A percentile compares a stretch with the other conserved stretches of the same genome.
These are phyloP conservation scores for Oasisia sp. DNA, from an alignment of 2,888 invertebrate genomes.

Conservation along the genomic window DNA sequence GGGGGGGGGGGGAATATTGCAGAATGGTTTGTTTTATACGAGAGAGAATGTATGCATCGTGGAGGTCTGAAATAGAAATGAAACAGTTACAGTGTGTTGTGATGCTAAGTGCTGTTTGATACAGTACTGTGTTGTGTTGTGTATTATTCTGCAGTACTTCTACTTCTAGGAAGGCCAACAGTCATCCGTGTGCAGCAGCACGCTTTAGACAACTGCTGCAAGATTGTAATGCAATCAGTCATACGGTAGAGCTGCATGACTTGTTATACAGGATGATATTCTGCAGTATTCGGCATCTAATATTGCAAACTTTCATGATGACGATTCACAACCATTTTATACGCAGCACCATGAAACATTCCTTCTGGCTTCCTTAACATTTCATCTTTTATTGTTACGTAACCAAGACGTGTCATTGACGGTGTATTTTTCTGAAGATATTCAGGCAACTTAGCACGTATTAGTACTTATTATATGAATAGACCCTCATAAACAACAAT, in stretches of 20 bases:
- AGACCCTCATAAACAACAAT: no score
- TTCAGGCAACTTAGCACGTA: no score
- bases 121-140: not conserved
- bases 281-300: not conserved
- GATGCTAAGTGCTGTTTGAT: no score
- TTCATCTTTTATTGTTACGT: no score
- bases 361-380: no score
- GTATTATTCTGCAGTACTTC: not conserved
- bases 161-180: not conserved
- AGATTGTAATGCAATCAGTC: not conserved
- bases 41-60: not conserved
- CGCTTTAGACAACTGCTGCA: not conserved
- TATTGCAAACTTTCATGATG: not conserved
- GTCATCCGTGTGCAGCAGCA: not conserved
- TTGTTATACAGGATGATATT: not conserved
- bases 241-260: not conserved
- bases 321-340: not conserved
- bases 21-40: not conserved
- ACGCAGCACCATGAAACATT: not conserved
- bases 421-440: no score
- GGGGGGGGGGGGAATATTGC: not conserved
- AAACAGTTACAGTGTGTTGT: not conserved
- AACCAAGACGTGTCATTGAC: no score
- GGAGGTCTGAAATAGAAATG: not conserved
- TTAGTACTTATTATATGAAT: no score